phyloP scores from a whole-genome alignment of 2,797 vertebrate genomes.

The Fistularia commersonii region DNA sequence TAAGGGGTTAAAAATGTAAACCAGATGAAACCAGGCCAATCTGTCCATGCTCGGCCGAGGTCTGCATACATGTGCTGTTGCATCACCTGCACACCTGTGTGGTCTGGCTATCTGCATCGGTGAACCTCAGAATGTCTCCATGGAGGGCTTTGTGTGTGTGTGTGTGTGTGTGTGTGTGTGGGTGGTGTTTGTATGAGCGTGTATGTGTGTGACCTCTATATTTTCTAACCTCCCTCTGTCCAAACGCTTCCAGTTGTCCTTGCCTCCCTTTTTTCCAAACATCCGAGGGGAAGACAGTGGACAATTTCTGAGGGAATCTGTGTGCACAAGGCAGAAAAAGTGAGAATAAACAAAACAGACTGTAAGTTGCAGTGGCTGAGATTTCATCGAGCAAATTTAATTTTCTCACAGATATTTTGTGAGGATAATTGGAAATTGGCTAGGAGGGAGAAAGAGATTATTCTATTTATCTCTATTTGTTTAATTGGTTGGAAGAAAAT shows the following conservation, averaged over 20 bases:
- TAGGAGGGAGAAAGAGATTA: conserved; percentile 33
- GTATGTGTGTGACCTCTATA: conserved; percentile 6
- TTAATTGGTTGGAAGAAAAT: conserved; percentile 54
- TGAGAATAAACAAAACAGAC: conserved; percentile 1
- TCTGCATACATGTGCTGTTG: too few species aligned
- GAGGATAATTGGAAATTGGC: conserved; percentile 41
- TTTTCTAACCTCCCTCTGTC: too few species aligned
- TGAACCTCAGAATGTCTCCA: too few species aligned
- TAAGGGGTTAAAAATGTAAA: conserved; percentile 36
- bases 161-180: conserved; percentile 25
- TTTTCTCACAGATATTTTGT: conserved; percentile 39
- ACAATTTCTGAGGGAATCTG: not conserved
- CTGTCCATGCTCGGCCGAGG: too few species aligned
- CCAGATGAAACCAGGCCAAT: not conserved
- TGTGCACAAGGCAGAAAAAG: conserved; percentile 5
- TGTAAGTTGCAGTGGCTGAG: conserved; percentile 22
- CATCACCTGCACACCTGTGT: too few species aligned
- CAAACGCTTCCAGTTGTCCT: too few species aligned
- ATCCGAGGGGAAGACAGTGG: too few species aligned
- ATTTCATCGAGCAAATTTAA: conserved; percentile 36
- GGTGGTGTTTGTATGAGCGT: not conserved
- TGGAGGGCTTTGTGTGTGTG: not conserved
- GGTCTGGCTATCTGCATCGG: too few species aligned
- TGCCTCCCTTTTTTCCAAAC: too few species aligned
- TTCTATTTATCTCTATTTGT: conserved; percentile 50